phyloP scores from a whole-genome alignment of 2,113 vertebrate genomes.

The Hemibates koningsi region DNA sequence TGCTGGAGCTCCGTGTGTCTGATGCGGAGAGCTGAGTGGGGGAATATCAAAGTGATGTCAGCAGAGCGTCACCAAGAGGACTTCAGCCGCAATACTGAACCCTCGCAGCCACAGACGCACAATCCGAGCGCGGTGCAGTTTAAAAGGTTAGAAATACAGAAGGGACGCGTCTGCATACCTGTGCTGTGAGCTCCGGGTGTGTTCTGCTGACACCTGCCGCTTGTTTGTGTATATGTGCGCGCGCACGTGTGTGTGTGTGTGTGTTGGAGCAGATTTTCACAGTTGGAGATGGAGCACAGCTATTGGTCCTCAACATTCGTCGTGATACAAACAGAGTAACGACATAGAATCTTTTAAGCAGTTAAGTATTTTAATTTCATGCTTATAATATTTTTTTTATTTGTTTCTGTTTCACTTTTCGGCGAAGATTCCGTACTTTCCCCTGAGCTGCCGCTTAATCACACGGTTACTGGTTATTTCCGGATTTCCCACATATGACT shows the following conservation, averaged over 20 bases:
- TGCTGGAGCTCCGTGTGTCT: not conserved
- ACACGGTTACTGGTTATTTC: not conserved
- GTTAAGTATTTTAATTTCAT: not conserved
- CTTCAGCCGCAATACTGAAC: constrained; percentile 17
- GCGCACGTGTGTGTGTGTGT: not conserved
- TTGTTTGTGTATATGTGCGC: not conserved
- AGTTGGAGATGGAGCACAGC: no score
- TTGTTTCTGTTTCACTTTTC: not conserved
- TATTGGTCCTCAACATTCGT: not conserved
- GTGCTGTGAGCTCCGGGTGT: not conserved
- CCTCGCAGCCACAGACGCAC: not conserved
- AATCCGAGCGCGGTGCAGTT: not conserved
- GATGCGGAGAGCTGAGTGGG: constrained; percentile 6
- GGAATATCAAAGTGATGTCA: constrained; percentile 58
- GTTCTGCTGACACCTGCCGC: not conserved
- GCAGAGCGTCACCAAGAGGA: constrained; percentile 67
- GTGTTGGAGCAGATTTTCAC: not conserved
- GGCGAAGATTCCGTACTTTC: not conserved
- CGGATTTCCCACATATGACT: not conserved
- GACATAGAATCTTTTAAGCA: not conserved
- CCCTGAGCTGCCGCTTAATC: not conserved
- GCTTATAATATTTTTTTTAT: not conserved
- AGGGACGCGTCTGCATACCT: not conserved
- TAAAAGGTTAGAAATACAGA: not conserved
- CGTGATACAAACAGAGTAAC: not conserved